Percentiles rank a stretch among this genome's conserved stretches.
Evolutionary conservation across 1,140 invertebrate genomes (phyloP).

Genomic region (Apis florea): DNA sequence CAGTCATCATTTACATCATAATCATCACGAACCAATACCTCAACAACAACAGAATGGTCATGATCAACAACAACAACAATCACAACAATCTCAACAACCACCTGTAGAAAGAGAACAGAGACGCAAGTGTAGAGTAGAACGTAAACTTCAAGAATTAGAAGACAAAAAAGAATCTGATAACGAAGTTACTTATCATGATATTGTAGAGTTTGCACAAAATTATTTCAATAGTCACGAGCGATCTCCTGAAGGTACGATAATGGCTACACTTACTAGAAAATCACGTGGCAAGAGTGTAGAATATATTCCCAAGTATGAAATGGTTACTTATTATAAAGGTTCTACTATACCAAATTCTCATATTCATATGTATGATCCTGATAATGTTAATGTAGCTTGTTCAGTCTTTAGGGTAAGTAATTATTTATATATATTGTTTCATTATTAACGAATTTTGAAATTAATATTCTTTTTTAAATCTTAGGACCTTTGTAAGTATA

Average conservation of each 20-base stretch:
- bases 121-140: constrained; percentile 90
- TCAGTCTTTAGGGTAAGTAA: constrained; percentile 91
- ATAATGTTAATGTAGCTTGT: constrained; percentile 94
- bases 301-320: constrained; percentile 93
- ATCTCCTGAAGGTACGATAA: constrained; percentile 92
- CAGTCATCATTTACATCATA: constrained; percentile 61
- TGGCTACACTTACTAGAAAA: constrained; percentile 93
- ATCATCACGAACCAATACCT: constrained; percentile 62
- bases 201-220: constrained; percentile 95
- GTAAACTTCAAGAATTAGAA: constrained; percentile 90
- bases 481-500: constrained; percentile 92
- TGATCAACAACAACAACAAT: constrained; percentile 44
- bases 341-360: constrained; percentile 95
- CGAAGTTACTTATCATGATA: constrained; percentile 86
- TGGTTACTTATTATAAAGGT: constrained; percentile 94
- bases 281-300: constrained; percentile 87
- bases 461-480: constrained; percentile 65
- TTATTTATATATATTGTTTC: neutral
- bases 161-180: constrained; percentile 82
- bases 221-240: constrained; percentile 95
- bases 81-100: constrained; percentile 54
- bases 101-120: constrained; percentile 86
- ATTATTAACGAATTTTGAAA: neutral
- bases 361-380: constrained; percentile 96
- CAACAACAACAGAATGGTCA: constrained; percentile 61